A percentile compares a stretch with the other conserved stretches of the same genome.
These are phyloP conservation scores for Xyrichtys novacula DNA, from an alignment of 2,797 vertebrate species.

Conservation along the genomic window DNA sequence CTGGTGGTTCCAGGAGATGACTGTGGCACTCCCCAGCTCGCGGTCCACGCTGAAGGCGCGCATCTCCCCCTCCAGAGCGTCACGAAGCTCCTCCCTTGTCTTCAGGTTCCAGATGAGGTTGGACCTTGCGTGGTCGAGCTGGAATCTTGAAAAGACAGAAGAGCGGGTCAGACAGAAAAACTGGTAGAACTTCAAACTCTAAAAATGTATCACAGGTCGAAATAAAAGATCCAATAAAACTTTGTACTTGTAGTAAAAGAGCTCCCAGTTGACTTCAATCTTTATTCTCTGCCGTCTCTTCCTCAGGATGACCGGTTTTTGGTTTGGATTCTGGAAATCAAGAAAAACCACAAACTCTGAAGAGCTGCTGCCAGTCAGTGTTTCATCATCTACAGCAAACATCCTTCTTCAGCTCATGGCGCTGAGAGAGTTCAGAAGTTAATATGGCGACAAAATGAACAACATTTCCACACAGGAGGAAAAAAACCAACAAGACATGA, in stretches of 20 bases:
- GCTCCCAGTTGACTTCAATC: slow-evolving; percentile 99
- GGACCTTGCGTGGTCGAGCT: slow-evolving; percentile 94
- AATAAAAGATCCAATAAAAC: too few relatives aligned
- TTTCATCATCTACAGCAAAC: neutral
- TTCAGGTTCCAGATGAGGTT: slow-evolving; percentile 99
- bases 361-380: neutral
- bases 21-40: slow-evolving; percentile 93
- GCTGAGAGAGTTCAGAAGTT: slow-evolving; percentile 12
- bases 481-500: slow-evolving; percentile 4
- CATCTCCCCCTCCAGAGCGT: slow-evolving; percentile 97
- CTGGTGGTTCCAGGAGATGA: slow-evolving; percentile 99
- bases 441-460: slow-evolving; percentile 32
- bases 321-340: slow-evolving; percentile 91
- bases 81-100: slow-evolving; percentile 97
- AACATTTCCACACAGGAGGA: slow-evolving; percentile 14
- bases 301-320: slow-evolving; percentile 97
- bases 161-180: neutral
- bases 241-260: slow-evolving; percentile 93
- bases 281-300: slow-evolving; percentile 98
- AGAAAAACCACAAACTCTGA: neutral
- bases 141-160: slow-evolving; percentile 85
- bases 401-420: slow-evolving; percentile 2
- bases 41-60: slow-evolving; percentile 94
- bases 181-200: neutral
- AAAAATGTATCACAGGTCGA: too few relatives aligned